Conservation (phyloP, 2,797 vertebrate genomes). For the Phataginus tricuspis region DNA sequence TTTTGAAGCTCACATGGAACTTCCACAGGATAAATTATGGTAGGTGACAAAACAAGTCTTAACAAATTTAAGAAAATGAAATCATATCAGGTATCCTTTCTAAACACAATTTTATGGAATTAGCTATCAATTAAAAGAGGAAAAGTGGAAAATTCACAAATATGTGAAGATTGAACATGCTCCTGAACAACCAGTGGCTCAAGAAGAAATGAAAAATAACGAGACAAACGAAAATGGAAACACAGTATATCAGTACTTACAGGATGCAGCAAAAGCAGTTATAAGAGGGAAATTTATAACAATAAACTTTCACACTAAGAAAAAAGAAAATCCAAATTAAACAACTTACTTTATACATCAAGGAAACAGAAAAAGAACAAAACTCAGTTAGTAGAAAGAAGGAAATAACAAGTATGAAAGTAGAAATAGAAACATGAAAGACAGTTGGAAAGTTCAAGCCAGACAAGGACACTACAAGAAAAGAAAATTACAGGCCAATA, state of each 20-base stretch:
- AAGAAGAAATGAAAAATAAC: not conserved
- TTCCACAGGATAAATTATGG: not conserved
- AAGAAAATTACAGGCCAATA: not conserved
- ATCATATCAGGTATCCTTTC: not conserved
- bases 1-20: not conserved
- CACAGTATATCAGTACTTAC: not conserved
- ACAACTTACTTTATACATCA: not conserved
- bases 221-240: not conserved
- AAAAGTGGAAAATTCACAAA: not conserved
- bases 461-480: not conserved
- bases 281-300: not conserved
- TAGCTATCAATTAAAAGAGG: not conserved
- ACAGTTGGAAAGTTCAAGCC: not conserved
- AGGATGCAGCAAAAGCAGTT: not conserved
- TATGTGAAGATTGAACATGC: not conserved
- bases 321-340: not conserved
- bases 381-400: not conserved
- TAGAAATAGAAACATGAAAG: not conserved
- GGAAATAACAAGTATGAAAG: not conserved
- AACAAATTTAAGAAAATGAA: not conserved
- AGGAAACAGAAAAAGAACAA: not conserved
- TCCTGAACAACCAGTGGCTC: not conserved
- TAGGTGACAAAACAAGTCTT: not conserved
- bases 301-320: not conserved
- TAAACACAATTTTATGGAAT: not conserved